A percentile compares a stretch with the other conserved stretches of the same genome.
These are phyloP conservation scores for Pygocentrus nattereri DNA, from an alignment of 2,797 vertebrate genomes.

Conservation along the genomic window DNA sequence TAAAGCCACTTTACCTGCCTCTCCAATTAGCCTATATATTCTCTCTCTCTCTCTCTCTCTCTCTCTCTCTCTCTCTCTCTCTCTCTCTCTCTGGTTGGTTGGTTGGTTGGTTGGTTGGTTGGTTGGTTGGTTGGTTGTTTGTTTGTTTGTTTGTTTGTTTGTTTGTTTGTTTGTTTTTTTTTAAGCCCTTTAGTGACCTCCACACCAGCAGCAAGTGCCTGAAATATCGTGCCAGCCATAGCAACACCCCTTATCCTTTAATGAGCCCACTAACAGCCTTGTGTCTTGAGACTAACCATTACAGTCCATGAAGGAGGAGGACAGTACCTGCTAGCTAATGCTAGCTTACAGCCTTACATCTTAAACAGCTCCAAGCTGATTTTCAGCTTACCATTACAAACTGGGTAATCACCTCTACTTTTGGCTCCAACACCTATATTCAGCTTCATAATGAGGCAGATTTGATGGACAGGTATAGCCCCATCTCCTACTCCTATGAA, in stretches of 20 bases:
- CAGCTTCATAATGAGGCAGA: slow-evolving; percentile 32
- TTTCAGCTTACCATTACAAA: slow-evolving; percentile 73
- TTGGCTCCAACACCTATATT: slow-evolving; percentile 57
- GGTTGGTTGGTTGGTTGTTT: too few relatives aligned
- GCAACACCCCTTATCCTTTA: slow-evolving; percentile 74
- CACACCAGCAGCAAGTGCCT: slow-evolving; percentile 66
- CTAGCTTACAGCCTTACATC: slow-evolving; percentile 54
- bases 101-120: too few relatives aligned
- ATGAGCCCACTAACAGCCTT: slow-evolving; percentile 69
- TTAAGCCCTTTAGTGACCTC: slow-evolving; percentile 65
- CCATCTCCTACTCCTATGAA: background rate
- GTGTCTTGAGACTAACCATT: slow-evolving; percentile 68
- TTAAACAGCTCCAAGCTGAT: slow-evolving; percentile 73
- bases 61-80: background rate
- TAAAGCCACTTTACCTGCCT: slow-evolving; percentile 16
- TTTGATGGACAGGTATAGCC: slow-evolving; percentile 39
- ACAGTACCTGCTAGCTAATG: slow-evolving; percentile 11
- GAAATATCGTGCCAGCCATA: slow-evolving; percentile 71
- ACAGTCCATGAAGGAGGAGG: slow-evolving; percentile 56
- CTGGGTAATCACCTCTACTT: slow-evolving; percentile 63
- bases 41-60: background rate
- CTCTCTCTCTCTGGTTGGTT: slow-evolving; percentile 57
- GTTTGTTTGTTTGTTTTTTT: too few relatives aligned
- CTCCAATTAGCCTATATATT: slow-evolving; percentile 36
- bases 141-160: too few relatives aligned